Evolutionary conservation across 2,797 vertebrate species (phyloP).

Genomic region (Catharus ustulatus): DNA sequence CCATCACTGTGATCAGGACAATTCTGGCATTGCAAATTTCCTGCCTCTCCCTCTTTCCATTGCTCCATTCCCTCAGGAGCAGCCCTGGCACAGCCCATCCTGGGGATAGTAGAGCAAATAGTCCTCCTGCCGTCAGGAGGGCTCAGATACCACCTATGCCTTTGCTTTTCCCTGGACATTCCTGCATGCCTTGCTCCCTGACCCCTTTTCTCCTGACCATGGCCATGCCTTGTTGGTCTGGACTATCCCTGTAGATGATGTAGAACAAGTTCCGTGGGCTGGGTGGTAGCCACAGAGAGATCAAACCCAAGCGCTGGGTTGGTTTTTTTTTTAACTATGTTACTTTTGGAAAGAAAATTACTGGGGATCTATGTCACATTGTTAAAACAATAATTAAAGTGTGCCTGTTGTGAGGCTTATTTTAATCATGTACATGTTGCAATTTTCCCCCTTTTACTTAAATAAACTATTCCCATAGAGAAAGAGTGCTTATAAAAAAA

Average conservation of each 20-base stretch:
- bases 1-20: background rate
- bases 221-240: background rate
- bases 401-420: background rate
- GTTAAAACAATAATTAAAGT: background rate
- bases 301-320: background rate
- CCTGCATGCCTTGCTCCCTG: background rate
- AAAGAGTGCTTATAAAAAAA: conserved; percentile 25
- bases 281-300: background rate
- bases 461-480: background rate
- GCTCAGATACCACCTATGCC: background rate
- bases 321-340: background rate
- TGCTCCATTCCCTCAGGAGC: background rate
- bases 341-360: conserved; percentile 1
- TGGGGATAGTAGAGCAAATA: background rate
- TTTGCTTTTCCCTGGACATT: background rate
- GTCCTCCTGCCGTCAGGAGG: background rate
- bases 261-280: rapidly evolving
- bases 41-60: background rate
- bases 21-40: background rate
- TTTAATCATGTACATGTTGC: background rate
- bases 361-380: background rate
- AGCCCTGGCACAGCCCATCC: background rate
- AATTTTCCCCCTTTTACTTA: background rate
- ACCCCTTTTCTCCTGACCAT: background rate
- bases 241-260: background rate